Conservation (phyloP, 2,113 vertebrate species). For the Bubo bubo region DNA sequence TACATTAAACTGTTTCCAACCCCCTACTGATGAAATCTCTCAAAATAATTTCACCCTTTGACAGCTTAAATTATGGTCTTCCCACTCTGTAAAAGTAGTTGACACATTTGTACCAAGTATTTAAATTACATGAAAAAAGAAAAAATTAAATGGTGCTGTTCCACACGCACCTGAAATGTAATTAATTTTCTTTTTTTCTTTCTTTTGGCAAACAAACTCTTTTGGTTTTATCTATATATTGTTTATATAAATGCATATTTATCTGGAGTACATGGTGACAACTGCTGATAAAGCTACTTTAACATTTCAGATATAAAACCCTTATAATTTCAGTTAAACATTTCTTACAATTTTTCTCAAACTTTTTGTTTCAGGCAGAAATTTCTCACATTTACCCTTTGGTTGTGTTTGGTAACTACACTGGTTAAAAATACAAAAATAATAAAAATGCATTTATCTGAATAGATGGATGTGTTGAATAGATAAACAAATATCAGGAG, state of each 20-base stretch:
- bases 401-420: neutral
- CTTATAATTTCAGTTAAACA: neutral
- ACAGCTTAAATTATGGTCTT: slow-evolving; percentile 29
- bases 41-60: slow-evolving; percentile 48
- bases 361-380: neutral
- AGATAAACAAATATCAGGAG: neutral
- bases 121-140: neutral
- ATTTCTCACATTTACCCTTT: neutral
- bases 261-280: neutral
- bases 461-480: neutral
- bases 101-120: neutral
- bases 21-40: slow-evolving; percentile 13
- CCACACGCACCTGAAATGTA: neutral
- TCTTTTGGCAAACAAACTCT: neutral
- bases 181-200: neutral
- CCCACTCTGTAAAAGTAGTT: neutral
- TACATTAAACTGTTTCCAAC: slow-evolving; percentile 32
- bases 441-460: neutral
- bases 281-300: neutral
- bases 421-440: neutral
- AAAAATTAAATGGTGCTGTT: neutral
- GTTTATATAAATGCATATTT: neutral
- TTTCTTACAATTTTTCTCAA: neutral
- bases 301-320: neutral
- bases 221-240: neutral